A percentile compares a stretch with the other conserved stretches of the same genome.
phyloP scores from a whole-genome alignment of 2,888 invertebrate species.

The Dasypolia templi region DNA sequence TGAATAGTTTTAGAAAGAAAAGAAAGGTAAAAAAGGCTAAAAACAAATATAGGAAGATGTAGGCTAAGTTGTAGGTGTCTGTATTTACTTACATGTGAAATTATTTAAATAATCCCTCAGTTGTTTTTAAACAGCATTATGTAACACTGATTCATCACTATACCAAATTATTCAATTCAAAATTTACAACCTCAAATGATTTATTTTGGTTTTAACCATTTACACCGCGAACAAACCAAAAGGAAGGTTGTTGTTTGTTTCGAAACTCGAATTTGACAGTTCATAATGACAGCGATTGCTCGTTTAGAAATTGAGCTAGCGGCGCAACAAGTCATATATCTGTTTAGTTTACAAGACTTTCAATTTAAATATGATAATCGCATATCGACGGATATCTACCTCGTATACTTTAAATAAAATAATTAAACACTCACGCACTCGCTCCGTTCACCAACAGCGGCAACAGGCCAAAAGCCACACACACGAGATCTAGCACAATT shows the following conservation, averaged over 20 bases:
- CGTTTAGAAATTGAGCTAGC: too few relatives aligned
- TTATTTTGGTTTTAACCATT: neutral
- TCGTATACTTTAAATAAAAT: neutral
- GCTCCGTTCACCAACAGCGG: neutral
- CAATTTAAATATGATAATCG: too few relatives aligned
- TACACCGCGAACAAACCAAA: too few relatives aligned
- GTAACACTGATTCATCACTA: neutral
- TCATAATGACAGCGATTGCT: too few relatives aligned
- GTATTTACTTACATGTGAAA: constrained; percentile 1
- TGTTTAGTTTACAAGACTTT: too few relatives aligned
- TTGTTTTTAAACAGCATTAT: neutral
- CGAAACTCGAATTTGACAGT: too few relatives aligned
- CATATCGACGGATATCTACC: too few relatives aligned
- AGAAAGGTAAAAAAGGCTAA: too few relatives aligned
- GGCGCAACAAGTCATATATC: too few relatives aligned
- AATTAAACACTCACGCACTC: neutral
- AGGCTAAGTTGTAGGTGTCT: neutral
- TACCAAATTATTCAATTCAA: neutral
- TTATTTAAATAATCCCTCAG: neutral
- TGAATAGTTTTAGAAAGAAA: neutral
- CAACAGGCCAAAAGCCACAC: too few relatives aligned
- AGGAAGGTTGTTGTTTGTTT: too few relatives aligned
- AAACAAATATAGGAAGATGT: too few relatives aligned
- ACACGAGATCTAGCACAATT: neutral
- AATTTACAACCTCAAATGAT: neutral